Conservation (phyloP, 2,888 invertebrate genomes). For the Orchesella flavescens region DNA sequence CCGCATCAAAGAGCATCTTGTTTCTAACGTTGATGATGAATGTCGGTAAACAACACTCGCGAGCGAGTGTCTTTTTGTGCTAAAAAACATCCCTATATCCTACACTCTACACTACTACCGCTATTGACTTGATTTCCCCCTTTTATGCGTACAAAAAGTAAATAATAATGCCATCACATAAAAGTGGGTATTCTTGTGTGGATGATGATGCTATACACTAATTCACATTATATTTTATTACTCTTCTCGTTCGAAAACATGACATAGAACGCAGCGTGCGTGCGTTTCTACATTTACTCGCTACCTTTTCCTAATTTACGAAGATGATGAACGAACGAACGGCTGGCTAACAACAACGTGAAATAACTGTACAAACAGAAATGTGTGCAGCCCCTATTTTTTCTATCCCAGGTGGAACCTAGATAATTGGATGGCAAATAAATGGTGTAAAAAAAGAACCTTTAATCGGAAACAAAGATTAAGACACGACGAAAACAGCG, state of each 20-base stretch:
- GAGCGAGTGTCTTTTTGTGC: neutral
- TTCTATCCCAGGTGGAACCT: neutral
- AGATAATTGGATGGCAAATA: conserved; percentile 15
- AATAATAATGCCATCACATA: conserved; percentile 5
- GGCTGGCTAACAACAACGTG: conserved; percentile 23
- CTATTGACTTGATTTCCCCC: conserved; percentile 30
- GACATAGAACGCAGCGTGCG: conserved; percentile 41
- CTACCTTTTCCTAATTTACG: conserved; percentile 29
- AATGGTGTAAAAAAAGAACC: conserved; percentile 7
- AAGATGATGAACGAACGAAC: conserved; percentile 14
- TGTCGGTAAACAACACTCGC: conserved; percentile 42
- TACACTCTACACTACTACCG: conserved; percentile 23
- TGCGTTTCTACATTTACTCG: conserved; percentile 24
- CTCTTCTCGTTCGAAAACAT: conserved; percentile 15
- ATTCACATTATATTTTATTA: conserved; percentile 34
- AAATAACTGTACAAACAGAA: conserved; percentile 28
- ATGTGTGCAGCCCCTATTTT: conserved; percentile 14
- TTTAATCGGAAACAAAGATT: conserved; percentile 36
- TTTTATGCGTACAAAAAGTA: conserved; percentile 18
- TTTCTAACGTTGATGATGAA: conserved; percentile 23
- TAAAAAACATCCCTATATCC: conserved; percentile 8
- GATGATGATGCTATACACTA: neutral
- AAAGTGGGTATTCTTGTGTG: neutral
- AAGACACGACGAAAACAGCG: neutral
- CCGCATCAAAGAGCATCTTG: too few species aligned